Evolutionary conservation across 2,797 vertebrate genomes (phyloP).

Genomic region (Hapalemur alaotrensis): DNA sequence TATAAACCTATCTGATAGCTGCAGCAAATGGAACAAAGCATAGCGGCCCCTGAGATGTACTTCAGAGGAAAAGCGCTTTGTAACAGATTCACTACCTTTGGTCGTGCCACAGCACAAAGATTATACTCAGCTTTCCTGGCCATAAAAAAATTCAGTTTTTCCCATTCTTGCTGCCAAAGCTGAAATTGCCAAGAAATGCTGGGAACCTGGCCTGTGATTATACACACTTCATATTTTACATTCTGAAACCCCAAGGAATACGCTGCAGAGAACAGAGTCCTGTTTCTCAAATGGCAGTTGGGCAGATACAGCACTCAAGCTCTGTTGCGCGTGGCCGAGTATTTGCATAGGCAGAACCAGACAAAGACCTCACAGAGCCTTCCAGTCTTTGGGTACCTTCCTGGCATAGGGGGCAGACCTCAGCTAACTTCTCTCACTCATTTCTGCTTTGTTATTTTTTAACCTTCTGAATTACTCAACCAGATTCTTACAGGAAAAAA

Average conservation of each 20-base stretch:
- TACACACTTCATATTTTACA: constrained; percentile 74
- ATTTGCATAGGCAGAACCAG: background rate
- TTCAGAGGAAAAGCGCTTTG: background rate
- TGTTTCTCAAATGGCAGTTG: constrained; percentile 51
- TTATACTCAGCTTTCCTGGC: background rate
- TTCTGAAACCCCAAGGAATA: constrained; percentile 66
- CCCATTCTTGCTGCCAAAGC: constrained; percentile 64
- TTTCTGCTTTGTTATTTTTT: constrained; percentile 62
- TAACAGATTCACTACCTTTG: background rate
- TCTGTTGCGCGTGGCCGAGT: background rate
- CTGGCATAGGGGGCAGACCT: background rate
- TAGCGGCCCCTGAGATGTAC: accelerated
- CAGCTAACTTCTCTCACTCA: constrained; percentile 36
- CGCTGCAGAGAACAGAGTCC: constrained; percentile 66
- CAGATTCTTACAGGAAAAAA: constrained; percentile 65
- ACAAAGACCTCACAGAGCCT: constrained; percentile 66
- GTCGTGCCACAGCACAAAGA: background rate
- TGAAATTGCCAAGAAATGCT: constrained; percentile 61
- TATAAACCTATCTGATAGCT: background rate
- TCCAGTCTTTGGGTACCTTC: constrained; percentile 40
- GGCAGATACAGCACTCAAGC: background rate
- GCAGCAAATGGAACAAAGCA: background rate
- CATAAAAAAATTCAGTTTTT: constrained; percentile 65
- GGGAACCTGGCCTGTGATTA: constrained; percentile 68
- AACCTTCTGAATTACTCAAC: constrained; percentile 72